These are phyloP conservation scores for Chaenodraco wilsoni DNA, from an alignment of 2,797 vertebrate species.

Conservation along the genomic window DNA sequence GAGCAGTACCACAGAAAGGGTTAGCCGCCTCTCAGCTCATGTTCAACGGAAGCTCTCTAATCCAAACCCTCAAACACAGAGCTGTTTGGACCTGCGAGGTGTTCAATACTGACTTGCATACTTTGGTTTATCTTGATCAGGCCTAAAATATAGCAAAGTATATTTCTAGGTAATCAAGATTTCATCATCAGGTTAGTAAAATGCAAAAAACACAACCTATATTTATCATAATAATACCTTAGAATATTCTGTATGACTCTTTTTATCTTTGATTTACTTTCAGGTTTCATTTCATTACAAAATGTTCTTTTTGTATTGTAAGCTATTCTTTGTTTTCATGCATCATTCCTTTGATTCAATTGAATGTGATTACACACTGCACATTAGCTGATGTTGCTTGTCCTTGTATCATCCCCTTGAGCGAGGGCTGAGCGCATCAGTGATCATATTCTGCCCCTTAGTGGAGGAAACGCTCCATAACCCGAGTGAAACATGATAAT, in stretches of 20 bases:
- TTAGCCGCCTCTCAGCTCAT: slow-evolving; percentile 69
- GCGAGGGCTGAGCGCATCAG: slow-evolving; percentile 62
- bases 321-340: slow-evolving; percentile 2
- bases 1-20: slow-evolving; percentile 69
- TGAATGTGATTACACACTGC: slow-evolving; percentile 16
- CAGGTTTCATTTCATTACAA: slow-evolving; percentile 1
- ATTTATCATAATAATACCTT: background rate
- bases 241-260: background rate
- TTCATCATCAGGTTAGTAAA: background rate
- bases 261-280: background rate
- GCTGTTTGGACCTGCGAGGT: slow-evolving; percentile 63
- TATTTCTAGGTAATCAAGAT: slow-evolving; percentile 5
- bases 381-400: slow-evolving; percentile 37
- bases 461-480: slow-evolving; percentile 78
- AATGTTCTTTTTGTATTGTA: background rate
- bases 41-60: slow-evolving; percentile 58
- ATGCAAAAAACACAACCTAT: background rate
- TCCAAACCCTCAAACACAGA: slow-evolving; percentile 58
- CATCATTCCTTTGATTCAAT: background rate
- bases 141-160: background rate
- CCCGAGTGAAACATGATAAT: slow-evolving; percentile 24
- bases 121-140: slow-evolving; percentile 6
- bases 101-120: slow-evolving; percentile 49
- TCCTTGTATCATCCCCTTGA: slow-evolving; percentile 32
- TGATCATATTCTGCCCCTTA: slow-evolving; percentile 87